Evolutionary conservation across 2,888 invertebrate genomes (phyloP), one percentile per base, ranked within the genome.

Genomic region (Tipula lateralis): DNA sequence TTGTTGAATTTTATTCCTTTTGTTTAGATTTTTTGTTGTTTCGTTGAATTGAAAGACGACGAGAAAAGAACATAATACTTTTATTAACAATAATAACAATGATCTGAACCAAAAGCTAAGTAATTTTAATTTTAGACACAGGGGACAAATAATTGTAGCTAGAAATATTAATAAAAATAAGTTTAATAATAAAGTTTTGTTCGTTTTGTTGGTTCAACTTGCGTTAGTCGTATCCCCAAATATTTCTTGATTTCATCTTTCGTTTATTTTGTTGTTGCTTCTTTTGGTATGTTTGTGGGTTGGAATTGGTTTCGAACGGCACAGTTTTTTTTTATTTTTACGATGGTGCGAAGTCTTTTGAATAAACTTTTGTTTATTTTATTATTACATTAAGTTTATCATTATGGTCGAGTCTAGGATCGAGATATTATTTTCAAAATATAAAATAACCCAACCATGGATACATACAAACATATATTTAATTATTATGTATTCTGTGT

Each of bases 71-170:
- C 7, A 66, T 66, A 66, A 66, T 66, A 66, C 24, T 66, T 66
- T 66, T 66, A 66, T 66, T 6, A 50, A 50, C 50, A 50, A 50
- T 19, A 50, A 50, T 66, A 66, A 66, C 66, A 24, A 66, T 66
- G 66, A 66, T 66, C 24, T 66, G 66, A 66, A 66, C 9, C 66
- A 66, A 66, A 66, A 66, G 66, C 66, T 66, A 66, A 66, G 66
- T 66, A 66, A 66, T 66, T 66, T 66, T 24, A 66, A 66, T 66
- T 66, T 66, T 24, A 66, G 66, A 66, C 66, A 66, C 66, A 24
- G 24, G 66, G 66, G 66, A 66, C 66, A 66, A 24, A 66, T 66
- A 66, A 66, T 66, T 66, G 66, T 66, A 66, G 66, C 66, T 66
- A 24, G 24, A 66, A 24, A 66, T 66, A 66, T 66, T 66, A 66